Evolutionary conservation across 2,113 vertebrate species (phyloP).

Genomic region (Oncorhynchus nerka): DNA sequence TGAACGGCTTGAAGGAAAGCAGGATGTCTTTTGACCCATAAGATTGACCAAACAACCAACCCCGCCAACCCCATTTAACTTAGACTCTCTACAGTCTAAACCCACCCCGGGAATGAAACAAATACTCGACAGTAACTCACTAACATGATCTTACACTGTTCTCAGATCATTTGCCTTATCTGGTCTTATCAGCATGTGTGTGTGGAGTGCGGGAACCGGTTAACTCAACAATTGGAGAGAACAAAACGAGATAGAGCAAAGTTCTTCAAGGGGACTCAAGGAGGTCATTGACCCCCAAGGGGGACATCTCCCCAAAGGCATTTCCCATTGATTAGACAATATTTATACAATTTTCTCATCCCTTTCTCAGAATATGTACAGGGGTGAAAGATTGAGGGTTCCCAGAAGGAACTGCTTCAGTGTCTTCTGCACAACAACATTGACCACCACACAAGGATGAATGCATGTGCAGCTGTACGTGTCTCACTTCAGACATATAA

Average conservation of each 20-base stretch:
- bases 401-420: neutral
- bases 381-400: neutral
- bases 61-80: neutral
- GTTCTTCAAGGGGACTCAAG: too few species aligned
- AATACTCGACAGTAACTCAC: too few species aligned
- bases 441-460: too few species aligned
- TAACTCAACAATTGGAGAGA: too few species aligned
- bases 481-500: too few species aligned
- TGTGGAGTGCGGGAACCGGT: neutral
- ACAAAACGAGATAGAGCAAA: too few species aligned
- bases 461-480: too few species aligned
- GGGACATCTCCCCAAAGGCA: neutral
- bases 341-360: neutral
- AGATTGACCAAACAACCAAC: neutral
- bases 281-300: too few species aligned
- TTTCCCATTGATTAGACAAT: neutral
- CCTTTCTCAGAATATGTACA: neutral
- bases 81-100: neutral
- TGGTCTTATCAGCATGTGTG: neutral
- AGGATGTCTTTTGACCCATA: conserved; percentile 3
- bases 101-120: too few species aligned
- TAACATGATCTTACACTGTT: too few species aligned
- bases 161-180: too few species aligned
- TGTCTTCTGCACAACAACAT: neutral
- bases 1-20: neutral